These are phyloP conservation scores for Mugil cephalus DNA, from an alignment of 2,113 vertebrate species.

Conservation along the genomic window DNA sequence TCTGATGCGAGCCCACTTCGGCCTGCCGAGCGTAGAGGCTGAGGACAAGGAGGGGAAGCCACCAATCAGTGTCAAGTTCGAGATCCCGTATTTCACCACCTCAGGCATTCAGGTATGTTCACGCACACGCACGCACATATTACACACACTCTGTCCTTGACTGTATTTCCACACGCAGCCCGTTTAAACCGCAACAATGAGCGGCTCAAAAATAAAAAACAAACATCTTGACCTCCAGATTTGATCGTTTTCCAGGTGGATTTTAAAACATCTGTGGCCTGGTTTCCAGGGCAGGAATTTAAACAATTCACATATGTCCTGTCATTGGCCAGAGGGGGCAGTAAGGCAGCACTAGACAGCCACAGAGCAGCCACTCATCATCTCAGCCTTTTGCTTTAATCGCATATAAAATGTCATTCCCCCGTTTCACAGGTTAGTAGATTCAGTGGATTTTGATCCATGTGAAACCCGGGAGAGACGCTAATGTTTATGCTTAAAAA, in stretches of 20 bases:
- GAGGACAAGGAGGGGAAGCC: constrained; percentile 99
- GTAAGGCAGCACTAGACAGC: constrained; percentile 28
- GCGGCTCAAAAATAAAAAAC: no score
- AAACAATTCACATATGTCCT: constrained; percentile 39
- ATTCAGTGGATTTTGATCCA: constrained; percentile 51
- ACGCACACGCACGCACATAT: no score
- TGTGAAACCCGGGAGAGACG: constrained; percentile 32
- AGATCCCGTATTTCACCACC: constrained; percentile 98
- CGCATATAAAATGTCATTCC: constrained; percentile 42
- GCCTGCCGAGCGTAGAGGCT: constrained; percentile 96
- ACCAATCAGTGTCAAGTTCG: constrained; percentile 97
- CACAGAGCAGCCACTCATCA: constrained; percentile 49
- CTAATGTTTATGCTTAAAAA: constrained; percentile 62
- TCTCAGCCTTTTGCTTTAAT: constrained; percentile 40
- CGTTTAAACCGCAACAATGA: not conserved
- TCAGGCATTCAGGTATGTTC: constrained; percentile 95
- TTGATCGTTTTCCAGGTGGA: no score
- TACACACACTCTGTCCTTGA: not conserved
- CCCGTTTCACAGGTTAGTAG: constrained; percentile 45
- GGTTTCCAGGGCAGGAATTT: constrained; percentile 55
- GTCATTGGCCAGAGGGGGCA: constrained; percentile 66
- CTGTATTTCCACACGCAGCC: not conserved
- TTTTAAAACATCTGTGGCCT: constrained; percentile 12
- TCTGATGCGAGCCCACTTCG: constrained; percentile 97
- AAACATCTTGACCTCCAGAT: no score